A percentile compares a stretch with the other conserved stretches of the same genome.
Conservation (phyloP, 2,888 invertebrate genomes). For the Dynastes tityus region DNA sequence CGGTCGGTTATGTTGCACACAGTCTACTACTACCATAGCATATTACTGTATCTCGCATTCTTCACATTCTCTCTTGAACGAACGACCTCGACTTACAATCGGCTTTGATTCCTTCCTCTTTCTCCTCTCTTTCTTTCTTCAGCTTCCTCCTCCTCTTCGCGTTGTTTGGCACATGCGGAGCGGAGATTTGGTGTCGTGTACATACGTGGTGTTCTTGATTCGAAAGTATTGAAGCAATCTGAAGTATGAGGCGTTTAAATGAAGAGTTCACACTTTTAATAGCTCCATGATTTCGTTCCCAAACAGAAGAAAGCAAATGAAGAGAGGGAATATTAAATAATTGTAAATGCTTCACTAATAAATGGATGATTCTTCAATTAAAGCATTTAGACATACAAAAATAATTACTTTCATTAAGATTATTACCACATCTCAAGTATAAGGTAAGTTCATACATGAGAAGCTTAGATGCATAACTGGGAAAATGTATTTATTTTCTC, state of each 20-base stretch:
- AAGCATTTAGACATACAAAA: too few species aligned
- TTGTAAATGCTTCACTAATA: too few species aligned
- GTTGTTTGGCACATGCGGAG: neutral
- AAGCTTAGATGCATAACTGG: too few species aligned
- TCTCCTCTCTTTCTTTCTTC: constrained; percentile 29
- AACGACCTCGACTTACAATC: constrained; percentile 49
- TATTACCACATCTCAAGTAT: too few species aligned
- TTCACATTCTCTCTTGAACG: constrained; percentile 54
- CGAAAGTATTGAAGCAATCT: constrained; percentile 9
- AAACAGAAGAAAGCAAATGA: too few species aligned
- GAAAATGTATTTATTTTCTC: too few species aligned
- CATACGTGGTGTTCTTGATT: neutral
- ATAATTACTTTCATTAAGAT: too few species aligned
- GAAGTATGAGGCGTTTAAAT: neutral
- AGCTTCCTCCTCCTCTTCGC: neutral
- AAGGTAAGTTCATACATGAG: too few species aligned
- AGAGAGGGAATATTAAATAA: too few species aligned
- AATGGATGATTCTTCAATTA: too few species aligned
- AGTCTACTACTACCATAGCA: constrained; percentile 12
- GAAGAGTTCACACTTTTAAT: neutral
- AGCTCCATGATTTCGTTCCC: too few species aligned
- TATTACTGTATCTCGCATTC: constrained; percentile 58
- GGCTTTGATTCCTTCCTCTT: constrained; percentile 37
- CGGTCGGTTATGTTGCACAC: constrained; percentile 26
- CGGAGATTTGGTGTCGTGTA: constrained; percentile 3